phyloP scores from a whole-genome alignment of 2,888 invertebrate genomes.

The Phyllotreta cruciferae region DNA sequence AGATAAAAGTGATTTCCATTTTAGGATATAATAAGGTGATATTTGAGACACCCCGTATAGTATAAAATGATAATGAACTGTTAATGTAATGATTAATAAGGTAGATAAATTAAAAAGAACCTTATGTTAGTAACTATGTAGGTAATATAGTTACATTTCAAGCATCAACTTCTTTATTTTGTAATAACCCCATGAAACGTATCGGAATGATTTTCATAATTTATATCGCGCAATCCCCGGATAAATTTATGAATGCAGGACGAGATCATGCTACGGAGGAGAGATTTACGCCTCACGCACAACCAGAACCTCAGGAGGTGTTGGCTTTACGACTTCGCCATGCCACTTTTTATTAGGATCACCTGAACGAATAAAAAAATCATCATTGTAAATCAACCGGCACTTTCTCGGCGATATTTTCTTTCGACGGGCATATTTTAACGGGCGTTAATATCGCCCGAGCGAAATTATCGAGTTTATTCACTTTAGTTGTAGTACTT shows the following conservation, averaged over 20 bases:
- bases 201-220: conserved; percentile 43
- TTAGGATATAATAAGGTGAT: too few relatives aligned
- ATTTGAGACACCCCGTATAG: too few relatives aligned
- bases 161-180: conserved; percentile 9
- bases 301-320: conserved; percentile 49
- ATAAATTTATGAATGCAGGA: conserved; percentile 51
- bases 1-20: too few relatives aligned
- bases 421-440: conserved; percentile 22
- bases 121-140: background rate
- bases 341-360: conserved; percentile 47
- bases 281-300: conserved; percentile 52
- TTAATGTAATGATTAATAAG: too few relatives aligned
- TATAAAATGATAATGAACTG: too few relatives aligned
- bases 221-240: conserved; percentile 48
- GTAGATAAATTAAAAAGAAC: too few relatives aligned
- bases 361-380: conserved; percentile 31
- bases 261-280: conserved; percentile 48
- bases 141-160: conserved; percentile 11
- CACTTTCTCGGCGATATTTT: conserved; percentile 17
- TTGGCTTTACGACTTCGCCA: conserved; percentile 50
- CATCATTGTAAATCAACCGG: conserved; percentile 21
- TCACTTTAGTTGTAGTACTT: conserved; percentile 7
- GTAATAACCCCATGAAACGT: conserved; percentile 4
- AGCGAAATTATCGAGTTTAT: conserved; percentile 16
- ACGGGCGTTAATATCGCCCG: conserved; percentile 13